These are phyloP conservation scores for Nemopilema nomurai DNA, from an alignment of 30 jellyfish, hydroid and myxozoan species.

Conservation along the genomic window DNA sequence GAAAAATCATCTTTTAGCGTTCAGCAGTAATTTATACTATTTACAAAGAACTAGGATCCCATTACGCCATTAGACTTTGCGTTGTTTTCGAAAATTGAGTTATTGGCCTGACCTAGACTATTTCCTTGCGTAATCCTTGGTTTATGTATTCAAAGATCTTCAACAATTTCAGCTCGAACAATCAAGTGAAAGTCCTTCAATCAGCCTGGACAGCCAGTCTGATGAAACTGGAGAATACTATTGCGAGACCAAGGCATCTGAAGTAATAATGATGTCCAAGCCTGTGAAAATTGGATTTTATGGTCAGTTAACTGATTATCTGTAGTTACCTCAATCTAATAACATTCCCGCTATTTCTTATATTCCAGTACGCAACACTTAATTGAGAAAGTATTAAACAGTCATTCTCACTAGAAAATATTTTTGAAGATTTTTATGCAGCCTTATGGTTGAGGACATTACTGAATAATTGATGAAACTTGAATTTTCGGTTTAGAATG, in stretches of 20 bases:
- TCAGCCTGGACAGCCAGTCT: not conserved
- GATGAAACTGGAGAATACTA: constrained; percentile 52
- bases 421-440: not conserved
- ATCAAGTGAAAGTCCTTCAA: constrained; percentile 1
- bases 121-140: too few species aligned
- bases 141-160: not conserved
- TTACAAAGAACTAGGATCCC: too few species aligned
- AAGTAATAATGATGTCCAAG: constrained; percentile 19
- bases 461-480: not conserved
- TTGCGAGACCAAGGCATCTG: constrained; percentile 48
- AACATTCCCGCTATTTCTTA: not conserved
- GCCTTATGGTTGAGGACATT: not conserved
- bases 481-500: not conserved
- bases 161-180: constrained; percentile 2
- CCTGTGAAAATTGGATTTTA: constrained; percentile 30
- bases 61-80: too few species aligned
- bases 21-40: too few species aligned
- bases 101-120: too few species aligned
- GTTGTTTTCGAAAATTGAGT: too few species aligned
- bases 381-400: not conserved
- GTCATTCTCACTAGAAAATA: not conserved
- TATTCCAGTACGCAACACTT: not conserved
- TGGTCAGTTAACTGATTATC: constrained; percentile 12
- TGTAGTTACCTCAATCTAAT: not conserved
- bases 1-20: too few species aligned